Base-by-base conservation (phyloP, 2,888 invertebrate species). In the Eupithecia exiguata region DNA sequence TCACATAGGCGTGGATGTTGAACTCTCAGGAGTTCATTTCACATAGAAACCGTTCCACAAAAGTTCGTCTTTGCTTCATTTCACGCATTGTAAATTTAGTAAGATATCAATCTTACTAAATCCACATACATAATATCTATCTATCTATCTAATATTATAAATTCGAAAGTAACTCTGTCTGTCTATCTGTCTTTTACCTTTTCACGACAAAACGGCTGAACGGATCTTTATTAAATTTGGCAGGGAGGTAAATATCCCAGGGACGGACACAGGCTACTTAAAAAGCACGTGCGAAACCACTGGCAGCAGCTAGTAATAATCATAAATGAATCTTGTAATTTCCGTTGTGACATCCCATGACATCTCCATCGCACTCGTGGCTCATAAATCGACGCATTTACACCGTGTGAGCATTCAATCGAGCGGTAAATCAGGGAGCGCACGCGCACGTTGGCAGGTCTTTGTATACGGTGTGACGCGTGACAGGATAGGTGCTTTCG, bases 371-470 rank as follows among this genome's bases (percentile, higher is more conserved):
- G 43, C 21, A 38, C 35, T 71, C 62, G 58, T 10, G 40, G 76
- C 38, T 78, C 77, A 77, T 80, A 91, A 92, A 88, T 84, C 81
- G 87, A 88, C 87, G 77, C 81, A 76, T 84, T 87, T 84, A 87
- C 87, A 86, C 87, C 86, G 84, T 84, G 83, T 82, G 82, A 81
- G 84, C 83, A 84, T 88, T 88, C 86, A 87, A 88, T 88, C 86
- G 88, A 80, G 72, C 84, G 81, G 86, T 88, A 88, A 88, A 88
- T 88, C 89, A 86, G 82, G 68, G 78, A 66, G 78, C 78, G 83
- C 84, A 84, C 86, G 84, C 84, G 85, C 82, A 77, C 83, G 84
- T 88, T 88, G 87, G 86, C 78, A 75, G 77, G 75, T 73, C 75
- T 78, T 76, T 77, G 80, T 81, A 82, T 83, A 78, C 83, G 82